Percentiles rank a stretch among this genome's conserved stretches.
These are phyloP conservation scores for Chascanopsetta lugubris DNA, from an alignment of 2,113 vertebrate genomes.

Conservation along the genomic window DNA sequence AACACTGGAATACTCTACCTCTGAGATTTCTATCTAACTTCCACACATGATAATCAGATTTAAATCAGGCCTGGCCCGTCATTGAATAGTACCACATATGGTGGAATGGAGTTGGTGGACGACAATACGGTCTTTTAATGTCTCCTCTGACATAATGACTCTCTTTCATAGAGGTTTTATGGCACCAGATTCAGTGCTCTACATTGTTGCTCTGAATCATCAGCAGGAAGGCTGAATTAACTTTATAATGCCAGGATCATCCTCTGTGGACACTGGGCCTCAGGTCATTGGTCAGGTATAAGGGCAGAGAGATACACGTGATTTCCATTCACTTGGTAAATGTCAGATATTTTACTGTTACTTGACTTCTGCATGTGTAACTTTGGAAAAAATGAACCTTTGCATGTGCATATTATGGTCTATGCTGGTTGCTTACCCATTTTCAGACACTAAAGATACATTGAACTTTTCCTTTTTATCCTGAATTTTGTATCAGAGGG, in stretches of 20 bases:
- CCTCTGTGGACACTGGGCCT: neutral
- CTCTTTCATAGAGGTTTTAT: neutral
- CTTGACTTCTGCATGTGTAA: neutral
- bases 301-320: neutral
- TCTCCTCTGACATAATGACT: neutral
- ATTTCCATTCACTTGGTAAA: neutral
- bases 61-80: neutral
- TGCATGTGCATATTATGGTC: neutral
- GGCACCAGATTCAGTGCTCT: neutral
- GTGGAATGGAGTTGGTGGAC: neutral
- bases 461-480: neutral
- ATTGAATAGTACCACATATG: neutral
- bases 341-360: neutral
- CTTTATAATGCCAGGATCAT: neutral
- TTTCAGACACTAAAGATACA: neutral
- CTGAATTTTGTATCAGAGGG: conserved; percentile 22
- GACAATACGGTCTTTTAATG: neutral
- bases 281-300: neutral
- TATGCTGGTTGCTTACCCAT: neutral
- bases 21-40: too few species aligned
- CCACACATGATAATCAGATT: neutral
- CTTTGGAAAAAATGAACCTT: too few species aligned
- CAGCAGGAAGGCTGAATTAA: neutral
- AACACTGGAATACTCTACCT: neutral
- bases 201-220: neutral